Conservation (phyloP, 2,888 invertebrate species). For the Furcula furcula region DNA sequence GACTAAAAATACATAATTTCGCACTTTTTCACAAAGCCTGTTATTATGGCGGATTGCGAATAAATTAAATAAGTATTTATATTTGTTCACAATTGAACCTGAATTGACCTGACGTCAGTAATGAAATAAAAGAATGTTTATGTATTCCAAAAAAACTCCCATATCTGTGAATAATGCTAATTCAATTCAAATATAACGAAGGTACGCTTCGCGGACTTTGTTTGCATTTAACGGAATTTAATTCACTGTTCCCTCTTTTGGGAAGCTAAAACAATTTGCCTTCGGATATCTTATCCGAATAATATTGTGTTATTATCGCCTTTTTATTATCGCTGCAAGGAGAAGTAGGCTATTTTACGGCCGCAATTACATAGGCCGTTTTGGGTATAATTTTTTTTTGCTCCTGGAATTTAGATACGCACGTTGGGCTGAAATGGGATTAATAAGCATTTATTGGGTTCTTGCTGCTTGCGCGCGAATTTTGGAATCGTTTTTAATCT, state of each 20-base stretch:
- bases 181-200: no score
- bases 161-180: no score
- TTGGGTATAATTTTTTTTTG: slow-evolving; percentile 26
- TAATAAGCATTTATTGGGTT: slow-evolving; percentile 15
- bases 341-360: slow-evolving; percentile 37
- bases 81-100: no score
- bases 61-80: no score
- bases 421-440: slow-evolving; percentile 12
- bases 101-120: no score
- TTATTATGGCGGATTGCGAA: no score
- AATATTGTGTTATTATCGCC: slow-evolving; percentile 58
- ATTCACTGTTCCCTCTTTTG: slow-evolving; percentile 30
- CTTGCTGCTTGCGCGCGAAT: background rate
- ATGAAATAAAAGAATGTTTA: no score
- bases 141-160: no score
- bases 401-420: slow-evolving; percentile 14
- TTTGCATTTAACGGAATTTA: slow-evolving; percentile 43
- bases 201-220: slow-evolving; percentile 9
- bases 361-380: slow-evolving; percentile 42
- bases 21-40: no score
- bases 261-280: slow-evolving; percentile 47
- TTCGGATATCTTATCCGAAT: slow-evolving; percentile 63
- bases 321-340: slow-evolving; percentile 47
- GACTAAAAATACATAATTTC: no score
- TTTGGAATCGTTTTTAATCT: slow-evolving; percentile 4